These are phyloP conservation scores for Columba livia DNA, from an alignment of 2,113 vertebrate genomes.

Conservation along the genomic window DNA sequence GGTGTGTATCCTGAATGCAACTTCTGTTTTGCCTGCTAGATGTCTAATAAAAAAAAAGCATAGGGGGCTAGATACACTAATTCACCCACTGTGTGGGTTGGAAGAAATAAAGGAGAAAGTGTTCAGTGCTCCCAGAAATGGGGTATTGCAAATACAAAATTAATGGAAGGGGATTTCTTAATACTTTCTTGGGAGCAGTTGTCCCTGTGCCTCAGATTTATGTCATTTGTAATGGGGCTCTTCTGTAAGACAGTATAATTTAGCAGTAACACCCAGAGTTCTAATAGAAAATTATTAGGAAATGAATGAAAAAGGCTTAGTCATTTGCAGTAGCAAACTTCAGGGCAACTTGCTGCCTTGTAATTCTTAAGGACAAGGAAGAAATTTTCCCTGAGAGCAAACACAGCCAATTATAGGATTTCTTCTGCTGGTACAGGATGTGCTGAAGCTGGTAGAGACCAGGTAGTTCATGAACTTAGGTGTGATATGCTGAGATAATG, in stretches of 20 bases:
- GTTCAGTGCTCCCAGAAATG: background rate
- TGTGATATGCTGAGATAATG: background rate
- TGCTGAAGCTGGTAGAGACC: background rate
- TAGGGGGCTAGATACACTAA: background rate
- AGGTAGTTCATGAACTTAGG: background rate
- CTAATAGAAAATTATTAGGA: constrained; percentile 24
- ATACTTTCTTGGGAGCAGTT: background rate
- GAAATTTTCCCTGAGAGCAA: background rate
- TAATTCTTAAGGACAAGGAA: constrained; percentile 4
- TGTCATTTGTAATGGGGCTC: background rate
- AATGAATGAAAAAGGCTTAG: constrained; percentile 29
- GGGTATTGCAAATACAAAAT: background rate
- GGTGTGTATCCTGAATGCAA: background rate
- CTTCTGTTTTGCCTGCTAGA: background rate
- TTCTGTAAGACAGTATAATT: constrained; percentile 2
- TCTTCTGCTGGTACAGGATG: background rate
- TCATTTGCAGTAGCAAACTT: background rate
- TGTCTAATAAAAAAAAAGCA: background rate
- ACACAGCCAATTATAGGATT: background rate
- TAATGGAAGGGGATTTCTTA: constrained; percentile 22
- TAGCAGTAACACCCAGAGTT: constrained; percentile 18
- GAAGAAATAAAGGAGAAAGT: background rate
- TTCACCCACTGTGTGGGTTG: background rate
- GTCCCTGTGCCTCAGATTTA: background rate
- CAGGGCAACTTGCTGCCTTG: background rate